phyloP scores from a whole-genome alignment of 2,888 invertebrate species.

The Leptinotarsa juncta region DNA sequence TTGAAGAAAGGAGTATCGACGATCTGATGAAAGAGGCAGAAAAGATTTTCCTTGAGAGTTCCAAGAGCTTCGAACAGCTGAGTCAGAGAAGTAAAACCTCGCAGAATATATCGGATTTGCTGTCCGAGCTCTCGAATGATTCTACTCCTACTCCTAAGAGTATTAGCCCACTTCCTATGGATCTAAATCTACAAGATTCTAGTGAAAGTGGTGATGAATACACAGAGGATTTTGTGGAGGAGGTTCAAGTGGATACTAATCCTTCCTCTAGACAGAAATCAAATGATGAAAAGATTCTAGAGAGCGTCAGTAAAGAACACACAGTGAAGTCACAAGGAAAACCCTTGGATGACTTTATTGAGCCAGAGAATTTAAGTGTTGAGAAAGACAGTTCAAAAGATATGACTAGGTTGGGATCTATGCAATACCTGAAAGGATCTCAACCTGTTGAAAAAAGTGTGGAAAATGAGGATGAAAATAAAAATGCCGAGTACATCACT shows the following conservation, averaged over 20 bases:
- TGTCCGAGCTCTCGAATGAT: constrained; percentile 53
- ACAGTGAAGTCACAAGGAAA: neutral
- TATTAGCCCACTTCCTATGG: constrained; percentile 62
- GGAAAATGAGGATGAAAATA: constrained; percentile 28
- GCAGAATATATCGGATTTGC: constrained; percentile 60
- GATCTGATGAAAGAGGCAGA: constrained; percentile 73
- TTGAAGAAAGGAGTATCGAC: constrained; percentile 69
- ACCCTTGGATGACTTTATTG: constrained; percentile 18
- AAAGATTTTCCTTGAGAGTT: constrained; percentile 66
- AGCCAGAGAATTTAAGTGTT: neutral
- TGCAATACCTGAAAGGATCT: constrained; percentile 24
- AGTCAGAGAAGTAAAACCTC: constrained; percentile 64
- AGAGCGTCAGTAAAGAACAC: constrained; percentile 1
- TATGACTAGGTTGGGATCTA: constrained; percentile 36
- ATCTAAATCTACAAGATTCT: constrained; percentile 47
- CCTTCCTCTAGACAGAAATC: constrained; percentile 4
- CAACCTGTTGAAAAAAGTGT: constrained; percentile 14
- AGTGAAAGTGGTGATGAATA: constrained; percentile 55
- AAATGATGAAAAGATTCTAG: neutral
- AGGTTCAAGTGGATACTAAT: constrained; percentile 52
- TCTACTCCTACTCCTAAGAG: constrained; percentile 63
- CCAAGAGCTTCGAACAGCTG: constrained; percentile 65
- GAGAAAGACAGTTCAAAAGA: constrained; percentile 18
- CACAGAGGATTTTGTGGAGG: constrained; percentile 61
- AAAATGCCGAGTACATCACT: neutral